A percentile compares a stretch with the other conserved stretches of the same genome.
These are phyloP conservation scores for Aegotheles bennettii DNA, from an alignment of 2,113 vertebrate genomes.

Conservation along the genomic window DNA sequence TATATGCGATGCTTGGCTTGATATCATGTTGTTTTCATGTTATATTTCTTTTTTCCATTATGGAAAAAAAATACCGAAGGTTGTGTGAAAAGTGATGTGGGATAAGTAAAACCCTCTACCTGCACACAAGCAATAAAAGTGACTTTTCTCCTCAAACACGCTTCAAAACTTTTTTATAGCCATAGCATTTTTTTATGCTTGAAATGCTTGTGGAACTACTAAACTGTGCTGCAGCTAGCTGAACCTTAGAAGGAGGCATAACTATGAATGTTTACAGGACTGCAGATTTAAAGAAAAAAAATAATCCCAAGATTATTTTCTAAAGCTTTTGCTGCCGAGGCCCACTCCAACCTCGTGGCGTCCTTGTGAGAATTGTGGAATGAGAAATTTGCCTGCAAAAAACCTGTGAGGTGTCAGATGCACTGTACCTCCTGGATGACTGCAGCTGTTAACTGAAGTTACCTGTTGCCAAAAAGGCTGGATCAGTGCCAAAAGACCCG, in stretches of 20 bases:
- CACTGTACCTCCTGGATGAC: neutral
- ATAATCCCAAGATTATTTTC: neutral
- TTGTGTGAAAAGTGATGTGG: neutral
- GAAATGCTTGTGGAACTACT: neutral
- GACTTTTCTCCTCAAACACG: neutral
- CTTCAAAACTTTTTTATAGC: neutral
- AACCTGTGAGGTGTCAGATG: neutral
- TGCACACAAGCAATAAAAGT: neutral
- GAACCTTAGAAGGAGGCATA: neutral
- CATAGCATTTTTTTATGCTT: neutral
- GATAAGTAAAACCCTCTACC: neutral
- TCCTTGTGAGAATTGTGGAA: neutral
- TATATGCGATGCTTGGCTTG: neutral
- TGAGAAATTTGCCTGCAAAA: neutral
- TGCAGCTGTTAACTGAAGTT: neutral
- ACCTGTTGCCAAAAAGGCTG: neutral
- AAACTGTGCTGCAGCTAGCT: neutral
- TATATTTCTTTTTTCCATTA: neutral
- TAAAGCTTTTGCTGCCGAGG: neutral
- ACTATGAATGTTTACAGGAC: neutral
- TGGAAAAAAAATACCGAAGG: neutral
- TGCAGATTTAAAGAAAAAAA: neutral
- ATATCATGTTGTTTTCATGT: neutral
- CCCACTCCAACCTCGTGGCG: neutral
- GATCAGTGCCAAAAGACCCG: neutral